Conservation (phyloP, 2,888 invertebrate species). For the Apotomis capreana region DNA sequence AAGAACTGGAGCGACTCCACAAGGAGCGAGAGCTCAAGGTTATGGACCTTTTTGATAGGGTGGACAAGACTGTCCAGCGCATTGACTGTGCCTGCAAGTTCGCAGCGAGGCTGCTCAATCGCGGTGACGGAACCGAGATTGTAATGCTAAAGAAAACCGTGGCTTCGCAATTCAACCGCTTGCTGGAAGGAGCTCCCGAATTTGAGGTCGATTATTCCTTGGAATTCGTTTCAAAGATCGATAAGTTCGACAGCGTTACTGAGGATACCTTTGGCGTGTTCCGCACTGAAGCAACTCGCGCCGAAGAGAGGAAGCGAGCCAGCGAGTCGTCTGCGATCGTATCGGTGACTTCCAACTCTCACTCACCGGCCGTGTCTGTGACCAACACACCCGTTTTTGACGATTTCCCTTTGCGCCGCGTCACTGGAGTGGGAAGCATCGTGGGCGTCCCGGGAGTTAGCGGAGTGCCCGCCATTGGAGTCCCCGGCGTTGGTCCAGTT, state of each 20-base stretch:
- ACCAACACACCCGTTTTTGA: conserved; percentile 90
- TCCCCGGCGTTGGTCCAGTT: conserved; percentile 53
- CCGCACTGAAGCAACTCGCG: conserved; percentile 85
- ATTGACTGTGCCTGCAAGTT: conserved; percentile 95
- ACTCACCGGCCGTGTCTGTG: conserved; percentile 80
- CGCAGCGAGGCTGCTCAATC: conserved; percentile 90
- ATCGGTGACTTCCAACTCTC: conserved; percentile 71
- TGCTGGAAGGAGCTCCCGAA: conserved; percentile 92
- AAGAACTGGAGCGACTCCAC: conserved; percentile 89
- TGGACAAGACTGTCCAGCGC: conserved; percentile 92
- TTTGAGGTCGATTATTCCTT: conserved; percentile 90
- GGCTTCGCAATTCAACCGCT: conserved; percentile 88
- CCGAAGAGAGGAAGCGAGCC: conserved; percentile 80
- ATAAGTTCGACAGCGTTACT: conserved; percentile 89
- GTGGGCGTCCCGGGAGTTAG: conserved; percentile 62
- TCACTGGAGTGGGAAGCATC: conserved; percentile 65
- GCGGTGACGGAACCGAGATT: conserved; percentile 93
- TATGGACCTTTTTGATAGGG: conserved; percentile 93
- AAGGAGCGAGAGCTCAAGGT: conserved; percentile 93
- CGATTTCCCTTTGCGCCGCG: conserved; percentile 84
- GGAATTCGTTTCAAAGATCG: conserved; percentile 91
- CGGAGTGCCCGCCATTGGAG: conserved; percentile 55
- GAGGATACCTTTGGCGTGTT: conserved; percentile 89
- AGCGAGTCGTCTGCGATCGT: conserved; percentile 76
- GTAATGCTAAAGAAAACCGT: conserved; percentile 92